Percentiles rank a stretch among this genome's conserved stretches.
Conservation (phyloP, 2,113 vertebrate genomes). For the Callithrix jacchus region DNA sequence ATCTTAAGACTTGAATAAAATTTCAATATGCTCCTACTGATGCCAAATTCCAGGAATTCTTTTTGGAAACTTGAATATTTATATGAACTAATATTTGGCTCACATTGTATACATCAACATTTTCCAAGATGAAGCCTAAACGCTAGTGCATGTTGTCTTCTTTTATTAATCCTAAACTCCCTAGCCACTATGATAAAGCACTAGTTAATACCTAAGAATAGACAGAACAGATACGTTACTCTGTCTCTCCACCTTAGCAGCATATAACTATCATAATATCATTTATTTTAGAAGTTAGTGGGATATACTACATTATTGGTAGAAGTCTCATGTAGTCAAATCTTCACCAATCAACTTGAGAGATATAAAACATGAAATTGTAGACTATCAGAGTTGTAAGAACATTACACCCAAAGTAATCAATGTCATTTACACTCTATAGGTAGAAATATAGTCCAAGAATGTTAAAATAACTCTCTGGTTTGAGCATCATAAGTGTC, state of each 20-base stretch:
- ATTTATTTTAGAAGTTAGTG: background rate
- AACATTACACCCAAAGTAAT: background rate
- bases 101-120: background rate
- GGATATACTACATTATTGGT: background rate
- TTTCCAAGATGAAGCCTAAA: background rate
- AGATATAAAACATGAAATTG: background rate
- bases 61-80: background rate
- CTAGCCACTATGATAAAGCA: background rate
- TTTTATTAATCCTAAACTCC: background rate
- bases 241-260: background rate
- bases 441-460: background rate
- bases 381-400: background rate
- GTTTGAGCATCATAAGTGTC: background rate
- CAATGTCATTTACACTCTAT: background rate
- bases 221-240: background rate
- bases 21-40: background rate
- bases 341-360: background rate
- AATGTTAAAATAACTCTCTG: background rate
- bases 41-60: background rate
- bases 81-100: background rate
- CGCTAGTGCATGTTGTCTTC: background rate
- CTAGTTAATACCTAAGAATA: background rate
- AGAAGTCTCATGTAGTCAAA: background rate
- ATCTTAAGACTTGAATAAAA: background rate
- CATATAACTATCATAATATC: background rate